Percentiles rank a stretch among this genome's conserved stretches.
These are phyloP conservation scores for Alcedo quadribrachys DNA, from an alignment of 2,797 vertebrate species.

Conservation along the genomic window DNA sequence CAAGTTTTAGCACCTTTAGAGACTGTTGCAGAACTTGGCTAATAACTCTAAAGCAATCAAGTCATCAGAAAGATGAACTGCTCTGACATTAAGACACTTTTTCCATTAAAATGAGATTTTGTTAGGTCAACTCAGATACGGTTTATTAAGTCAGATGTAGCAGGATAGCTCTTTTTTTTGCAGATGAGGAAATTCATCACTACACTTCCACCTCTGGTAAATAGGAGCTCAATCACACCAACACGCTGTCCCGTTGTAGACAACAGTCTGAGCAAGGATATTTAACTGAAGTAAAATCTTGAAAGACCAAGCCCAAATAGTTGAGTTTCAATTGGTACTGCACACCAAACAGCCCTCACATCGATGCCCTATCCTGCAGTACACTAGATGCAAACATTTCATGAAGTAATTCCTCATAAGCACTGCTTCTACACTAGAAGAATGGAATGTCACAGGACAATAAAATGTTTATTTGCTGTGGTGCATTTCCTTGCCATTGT, in stretches of 20 bases:
- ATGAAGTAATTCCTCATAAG: neutral
- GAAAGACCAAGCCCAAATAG: neutral
- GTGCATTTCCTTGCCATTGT: neutral
- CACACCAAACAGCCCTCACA: neutral
- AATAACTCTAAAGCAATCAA: constrained; percentile 17
- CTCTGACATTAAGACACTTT: neutral
- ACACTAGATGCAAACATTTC: neutral
- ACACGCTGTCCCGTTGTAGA: neutral
- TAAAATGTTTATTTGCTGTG: constrained; percentile 17
- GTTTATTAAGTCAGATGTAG: neutral
- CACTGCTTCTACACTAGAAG: neutral
- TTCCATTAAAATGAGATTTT: constrained; percentile 5
- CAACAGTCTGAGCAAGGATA: neutral
- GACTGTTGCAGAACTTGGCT: neutral
- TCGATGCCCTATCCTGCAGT: neutral
- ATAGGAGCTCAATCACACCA: neutral
- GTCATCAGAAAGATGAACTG: constrained; percentile 9
- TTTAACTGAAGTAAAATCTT: neutral
- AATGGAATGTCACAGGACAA: neutral
- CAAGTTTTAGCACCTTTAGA: constrained; percentile 14
- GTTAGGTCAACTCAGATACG: neutral
- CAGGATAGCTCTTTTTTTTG: neutral
- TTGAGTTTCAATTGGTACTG: neutral
- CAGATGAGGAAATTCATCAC: neutral
- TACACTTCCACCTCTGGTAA: neutral